Evolutionary conservation across 1,140 invertebrate genomes (phyloP), one percentile per base, ranked within the genome.

Genomic region (Drosophila erecta): DNA sequence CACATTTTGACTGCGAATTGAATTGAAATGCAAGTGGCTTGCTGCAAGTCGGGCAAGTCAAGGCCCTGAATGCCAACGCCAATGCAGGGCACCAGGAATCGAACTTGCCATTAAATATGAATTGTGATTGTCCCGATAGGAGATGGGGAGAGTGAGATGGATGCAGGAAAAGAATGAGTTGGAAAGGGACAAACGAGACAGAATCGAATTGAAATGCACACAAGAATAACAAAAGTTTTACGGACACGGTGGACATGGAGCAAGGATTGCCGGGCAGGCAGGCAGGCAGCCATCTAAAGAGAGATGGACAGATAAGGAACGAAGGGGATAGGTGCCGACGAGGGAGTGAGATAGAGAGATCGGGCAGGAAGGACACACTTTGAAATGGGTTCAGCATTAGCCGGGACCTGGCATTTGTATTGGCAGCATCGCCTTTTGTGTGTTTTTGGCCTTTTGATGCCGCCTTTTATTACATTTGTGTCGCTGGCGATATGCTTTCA

Each of bases 381-480:
- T 78, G 75, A 78, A 78, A 78, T 78, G 74, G 75, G 75, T 78
- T 78, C 74, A 77, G 57, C 73, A 77, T 78, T 70, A 71, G 62
- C 61, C 72, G 37, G 41, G 53, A 71, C 61, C 62, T 46, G 47
- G 49, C 54, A 76, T 76, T 77, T 77, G 73, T 77, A 77, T 77
- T 77, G 66, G 57, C 64, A 53, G 57, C 55, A 33, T 56, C 53
- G 61, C 54, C 55, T 55, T 70, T 69, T 76, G 56, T 77, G 59
- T 74, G 67, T 76, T 79, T 64, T 50, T 62, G 64, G 56, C 69
- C 75, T 86, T 87, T 85, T 72, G 64, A 77, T 76, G 79, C 62
- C 61, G 74, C 61, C 69, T 81, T 78, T 64, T 77, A 77, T 77
- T 77, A 77, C 75, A 77, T 77, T 77, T 77, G 74, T 77, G 74